These are phyloP conservation scores for Pelobates cultripes DNA, from an alignment of 2,797 vertebrate genomes.

Conservation along the genomic window DNA sequence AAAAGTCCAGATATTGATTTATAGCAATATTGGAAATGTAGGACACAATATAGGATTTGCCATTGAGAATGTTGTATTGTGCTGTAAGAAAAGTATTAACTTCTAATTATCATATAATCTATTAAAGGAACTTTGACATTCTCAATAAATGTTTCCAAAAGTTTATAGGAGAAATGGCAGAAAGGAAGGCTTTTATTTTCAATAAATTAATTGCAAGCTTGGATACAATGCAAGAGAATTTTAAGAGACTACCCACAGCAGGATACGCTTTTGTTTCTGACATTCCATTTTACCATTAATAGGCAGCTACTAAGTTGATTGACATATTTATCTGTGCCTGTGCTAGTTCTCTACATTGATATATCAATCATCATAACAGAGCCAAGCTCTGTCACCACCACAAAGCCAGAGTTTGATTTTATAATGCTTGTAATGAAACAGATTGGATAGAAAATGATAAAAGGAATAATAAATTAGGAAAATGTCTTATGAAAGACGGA, in stretches of 20 bases:
- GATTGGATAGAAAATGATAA: conserved; percentile 56
- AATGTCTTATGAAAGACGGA: conserved; percentile 49
- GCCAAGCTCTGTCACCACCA: conserved; percentile 57
- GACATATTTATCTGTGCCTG: conserved; percentile 60
- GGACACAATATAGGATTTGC: not conserved
- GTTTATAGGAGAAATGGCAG: conserved; percentile 20
- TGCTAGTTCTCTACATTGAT: conserved; percentile 54
- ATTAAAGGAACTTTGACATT: not conserved
- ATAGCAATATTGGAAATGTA: not conserved
- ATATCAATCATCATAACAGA: conserved; percentile 61
- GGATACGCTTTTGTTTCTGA: conserved; percentile 43
- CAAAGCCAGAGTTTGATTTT: conserved; percentile 61
- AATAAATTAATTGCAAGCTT: conserved; percentile 13
- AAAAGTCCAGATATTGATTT: no score
- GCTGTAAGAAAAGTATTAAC: not conserved
- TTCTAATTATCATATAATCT: not conserved
- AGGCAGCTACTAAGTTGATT: conserved; percentile 55
- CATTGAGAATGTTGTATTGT: not conserved
- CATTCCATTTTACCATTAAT: conserved; percentile 51
- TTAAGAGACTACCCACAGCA: conserved; percentile 32
- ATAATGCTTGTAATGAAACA: conserved; percentile 61
- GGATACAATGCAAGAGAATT: not conserved
- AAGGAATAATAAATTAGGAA: conserved; percentile 61
- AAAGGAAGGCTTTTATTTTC: conserved; percentile 11
- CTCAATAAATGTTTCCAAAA: conserved; percentile 1